Evolutionary conservation across 2,888 invertebrate species (phyloP).

Genomic region (Melinaea menophilus): DNA sequence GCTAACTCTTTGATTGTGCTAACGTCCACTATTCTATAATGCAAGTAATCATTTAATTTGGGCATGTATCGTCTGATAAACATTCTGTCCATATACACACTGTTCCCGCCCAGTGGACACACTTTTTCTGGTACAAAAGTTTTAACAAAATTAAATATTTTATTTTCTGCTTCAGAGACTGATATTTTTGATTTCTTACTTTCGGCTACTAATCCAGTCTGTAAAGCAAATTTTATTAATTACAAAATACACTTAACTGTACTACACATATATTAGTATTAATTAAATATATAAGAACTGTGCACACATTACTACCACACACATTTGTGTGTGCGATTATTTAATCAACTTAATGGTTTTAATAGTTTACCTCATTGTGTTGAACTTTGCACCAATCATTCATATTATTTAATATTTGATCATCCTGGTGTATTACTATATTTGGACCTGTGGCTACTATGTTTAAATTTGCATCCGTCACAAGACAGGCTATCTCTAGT

Average conservation of each 20-base stretch:
- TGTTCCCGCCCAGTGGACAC: slow-evolving; percentile 92
- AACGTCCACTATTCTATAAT: slow-evolving; percentile 96
- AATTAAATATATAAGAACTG: too few relatives aligned
- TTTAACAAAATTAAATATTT: slow-evolving; percentile 84
- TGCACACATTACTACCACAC: too few relatives aligned
- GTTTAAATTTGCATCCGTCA: slow-evolving; percentile 90
- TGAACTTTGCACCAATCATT: slow-evolving; percentile 88
- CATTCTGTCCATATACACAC: slow-evolving; percentile 89
- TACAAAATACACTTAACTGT: background rate
- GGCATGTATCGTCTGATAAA: slow-evolving; percentile 93
- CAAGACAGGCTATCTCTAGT: slow-evolving; percentile 92
- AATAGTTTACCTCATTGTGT: slow-evolving; percentile 82
- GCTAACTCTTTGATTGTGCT: slow-evolving; percentile 92
- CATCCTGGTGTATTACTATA: slow-evolving; percentile 87
- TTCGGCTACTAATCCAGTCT: slow-evolving; percentile 89
- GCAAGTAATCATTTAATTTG: slow-evolving; percentile 84
- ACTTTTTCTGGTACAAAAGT: slow-evolving; percentile 74
- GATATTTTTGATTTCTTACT: slow-evolving; percentile 83
- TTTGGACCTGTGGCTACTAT: slow-evolving; percentile 86
- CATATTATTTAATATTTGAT: slow-evolving; percentile 86
- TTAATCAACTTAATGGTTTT: background rate
- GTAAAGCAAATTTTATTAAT: slow-evolving; percentile 40
- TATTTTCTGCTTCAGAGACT: slow-evolving; percentile 82
- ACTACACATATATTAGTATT: background rate
- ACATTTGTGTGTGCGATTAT: slow-evolving; percentile 6